Evolutionary conservation across 2,888 invertebrate species (phyloP).

Genomic region (Lydus trimaculatus): DNA sequence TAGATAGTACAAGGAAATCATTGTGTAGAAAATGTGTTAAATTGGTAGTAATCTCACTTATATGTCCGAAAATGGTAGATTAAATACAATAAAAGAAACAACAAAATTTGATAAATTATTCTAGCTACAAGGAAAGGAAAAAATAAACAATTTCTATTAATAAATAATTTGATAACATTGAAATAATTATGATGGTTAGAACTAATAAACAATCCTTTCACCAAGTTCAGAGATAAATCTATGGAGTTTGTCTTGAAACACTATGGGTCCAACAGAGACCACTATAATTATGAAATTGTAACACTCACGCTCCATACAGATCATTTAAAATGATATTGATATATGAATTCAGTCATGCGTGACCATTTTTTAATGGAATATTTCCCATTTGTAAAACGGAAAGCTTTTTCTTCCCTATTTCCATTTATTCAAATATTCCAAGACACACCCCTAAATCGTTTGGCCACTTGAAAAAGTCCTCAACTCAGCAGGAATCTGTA

Average conservation of each 20-base stretch:
- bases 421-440: neutral
- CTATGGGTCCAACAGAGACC: slow-evolving; percentile 16
- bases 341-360: slow-evolving; percentile 22
- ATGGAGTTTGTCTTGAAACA: slow-evolving; percentile 9
- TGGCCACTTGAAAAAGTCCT: neutral
- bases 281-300: slow-evolving; percentile 34
- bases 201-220: slow-evolving; percentile 30
- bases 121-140: neutral
- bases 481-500: neutral
- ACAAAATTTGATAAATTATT: neutral
- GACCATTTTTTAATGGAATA: slow-evolving; percentile 25
- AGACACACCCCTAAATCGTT: neutral
- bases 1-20: neutral
- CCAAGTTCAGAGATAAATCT: slow-evolving; percentile 25
- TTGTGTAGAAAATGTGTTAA: neutral
- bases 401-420: neutral
- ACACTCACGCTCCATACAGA: slow-evolving; percentile 30
- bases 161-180: slow-evolving; percentile 13
- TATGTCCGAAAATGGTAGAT: neutral
- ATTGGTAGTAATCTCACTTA: neutral
- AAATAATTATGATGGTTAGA: slow-evolving; percentile 18
- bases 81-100: neutral
- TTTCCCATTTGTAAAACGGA: slow-evolving; percentile 16
- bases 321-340: slow-evolving; percentile 30
- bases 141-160: slow-evolving; percentile 2